Percentiles rank a stretch among this genome's conserved stretches.
Conservation (phyloP, 2,888 invertebrate genomes). For the Ochropleura plecta region DNA sequence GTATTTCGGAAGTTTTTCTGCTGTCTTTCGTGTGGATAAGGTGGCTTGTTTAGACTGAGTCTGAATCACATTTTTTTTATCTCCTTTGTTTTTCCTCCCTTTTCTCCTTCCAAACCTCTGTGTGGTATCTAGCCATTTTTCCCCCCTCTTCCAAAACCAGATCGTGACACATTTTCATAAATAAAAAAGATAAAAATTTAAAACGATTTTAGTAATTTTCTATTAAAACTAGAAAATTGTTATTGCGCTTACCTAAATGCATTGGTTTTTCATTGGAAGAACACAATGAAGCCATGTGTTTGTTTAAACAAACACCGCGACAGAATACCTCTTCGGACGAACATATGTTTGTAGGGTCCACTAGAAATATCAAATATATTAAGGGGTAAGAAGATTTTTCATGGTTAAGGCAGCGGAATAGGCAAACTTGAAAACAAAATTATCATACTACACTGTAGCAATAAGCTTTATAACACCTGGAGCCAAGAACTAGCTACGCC, state of each 20-base stretch:
- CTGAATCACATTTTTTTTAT: too few relatives aligned
- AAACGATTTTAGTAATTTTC: neutral
- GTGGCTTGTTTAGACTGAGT: neutral
- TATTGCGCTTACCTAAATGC: neutral
- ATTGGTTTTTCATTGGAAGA: slow-evolving; percentile 7
- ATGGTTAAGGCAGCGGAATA: neutral
- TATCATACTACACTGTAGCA: neutral
- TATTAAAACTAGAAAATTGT: neutral
- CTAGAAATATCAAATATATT: slow-evolving; percentile 32
- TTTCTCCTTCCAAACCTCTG: too few relatives aligned
- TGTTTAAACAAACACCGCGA: slow-evolving; percentile 65
- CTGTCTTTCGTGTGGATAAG: neutral
- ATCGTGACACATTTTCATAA: too few relatives aligned
- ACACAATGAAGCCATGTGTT: slow-evolving; percentile 31
- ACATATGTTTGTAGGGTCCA: slow-evolving; percentile 44
- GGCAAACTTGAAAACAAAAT: neutral
- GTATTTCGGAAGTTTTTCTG: neutral
- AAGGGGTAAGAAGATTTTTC: neutral
- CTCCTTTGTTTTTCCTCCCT: too few relatives aligned
- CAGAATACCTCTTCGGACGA: slow-evolving; percentile 65
- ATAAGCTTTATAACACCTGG: neutral
- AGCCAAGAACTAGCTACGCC: neutral
- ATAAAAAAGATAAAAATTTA: too few relatives aligned
- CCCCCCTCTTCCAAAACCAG: too few relatives aligned
- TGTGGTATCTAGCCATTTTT: too few relatives aligned